Base-by-base conservation (phyloP, 2,888 invertebrate genomes). In the Camponotus fellah region DNA sequence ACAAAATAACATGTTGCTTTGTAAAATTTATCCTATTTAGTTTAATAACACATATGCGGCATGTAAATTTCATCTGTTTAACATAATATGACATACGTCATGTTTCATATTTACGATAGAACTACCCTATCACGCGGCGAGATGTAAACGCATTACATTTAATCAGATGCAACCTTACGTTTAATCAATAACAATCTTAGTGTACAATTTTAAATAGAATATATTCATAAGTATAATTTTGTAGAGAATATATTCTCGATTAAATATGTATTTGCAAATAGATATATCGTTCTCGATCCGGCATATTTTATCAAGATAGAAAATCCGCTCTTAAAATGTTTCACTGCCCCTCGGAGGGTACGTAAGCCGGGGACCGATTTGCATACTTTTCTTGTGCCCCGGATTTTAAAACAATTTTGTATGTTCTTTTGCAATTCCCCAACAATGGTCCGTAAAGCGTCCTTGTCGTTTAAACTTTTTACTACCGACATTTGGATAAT, bases 191-290 rank as follows among this genome's bases (percentile, higher is more conserved):
- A 66, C 43, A 68, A 43, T 40, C 77, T 74, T 77, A 10, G 2
- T n/a, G 12, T n/a, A 69, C 43, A 77, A 77, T 77, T 77, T 68
- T 43, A 56, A 9, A 43, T n/a, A 6, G 8, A n/a, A 53, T 53
- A 53, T 53, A 53, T 53, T 53, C 17, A 6, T 21, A 12, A 5
- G 26, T 26, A 26, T 26, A 2, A 26, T 26, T 26, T 26, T 3
- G 3, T 3, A 17, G 3, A 21, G 21, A 14, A 77, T 56, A 26
- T 40, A 17, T 46, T 21, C 9, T 77, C 81, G 80, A 86, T n/a
- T 65, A 74, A 58, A 86, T 84, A 86, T 87, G 87, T 88, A 87
- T 91, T 87, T 87, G 86, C 77, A 53, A 62, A 53, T 58, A 32
- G n/a, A 49, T 58, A 64, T 62, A n/a, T 69, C 34, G 21, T 12